A percentile compares a stretch with the other conserved stretches of the same genome.
Conservation (phyloP, 2,113 vertebrate species). For the Sinosuthora webbiana region DNA sequence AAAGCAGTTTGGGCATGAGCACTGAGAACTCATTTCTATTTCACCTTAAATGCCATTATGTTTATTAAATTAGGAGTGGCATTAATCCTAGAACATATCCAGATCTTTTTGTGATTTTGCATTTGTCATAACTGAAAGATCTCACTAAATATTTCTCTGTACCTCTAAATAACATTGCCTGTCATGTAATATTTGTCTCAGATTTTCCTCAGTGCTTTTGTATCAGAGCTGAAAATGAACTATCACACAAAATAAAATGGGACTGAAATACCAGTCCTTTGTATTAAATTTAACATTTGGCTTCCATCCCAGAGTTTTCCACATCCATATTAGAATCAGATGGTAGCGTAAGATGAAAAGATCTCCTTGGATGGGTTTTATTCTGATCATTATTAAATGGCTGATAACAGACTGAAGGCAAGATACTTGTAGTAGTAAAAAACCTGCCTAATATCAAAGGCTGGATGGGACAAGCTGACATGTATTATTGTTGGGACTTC, state of each 20-base stretch:
- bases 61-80: not conserved
- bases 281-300: conserved; percentile 51
- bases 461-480: not conserved
- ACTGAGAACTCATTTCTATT: not conserved
- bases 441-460: conserved; percentile 23
- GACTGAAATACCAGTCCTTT: conserved; percentile 40
- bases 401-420: conserved; percentile 49
- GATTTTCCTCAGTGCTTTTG: not conserved
- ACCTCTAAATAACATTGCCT: not conserved
- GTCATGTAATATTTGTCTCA: not conserved
- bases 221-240: conserved; percentile 24
- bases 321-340: conserved; percentile 45
- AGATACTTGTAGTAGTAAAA: conserved; percentile 11
- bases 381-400: conserved; percentile 43
- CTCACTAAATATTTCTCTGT: not conserved
- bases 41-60: not conserved
- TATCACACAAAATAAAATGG: conserved; percentile 34
- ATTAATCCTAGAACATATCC: not conserved
- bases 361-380: conserved; percentile 54
- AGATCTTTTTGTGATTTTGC: not conserved
- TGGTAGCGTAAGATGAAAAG: conserved; percentile 40
- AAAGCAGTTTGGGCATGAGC: not conserved
- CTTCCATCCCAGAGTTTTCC: conserved; percentile 41
- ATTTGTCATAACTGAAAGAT: not conserved
- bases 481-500: conserved; percentile 10